Evolutionary conservation across 2,797 vertebrate genomes (phyloP), one percentile per base, ranked within the genome.

Genomic region (Peromyscus melanophrys): DNA sequence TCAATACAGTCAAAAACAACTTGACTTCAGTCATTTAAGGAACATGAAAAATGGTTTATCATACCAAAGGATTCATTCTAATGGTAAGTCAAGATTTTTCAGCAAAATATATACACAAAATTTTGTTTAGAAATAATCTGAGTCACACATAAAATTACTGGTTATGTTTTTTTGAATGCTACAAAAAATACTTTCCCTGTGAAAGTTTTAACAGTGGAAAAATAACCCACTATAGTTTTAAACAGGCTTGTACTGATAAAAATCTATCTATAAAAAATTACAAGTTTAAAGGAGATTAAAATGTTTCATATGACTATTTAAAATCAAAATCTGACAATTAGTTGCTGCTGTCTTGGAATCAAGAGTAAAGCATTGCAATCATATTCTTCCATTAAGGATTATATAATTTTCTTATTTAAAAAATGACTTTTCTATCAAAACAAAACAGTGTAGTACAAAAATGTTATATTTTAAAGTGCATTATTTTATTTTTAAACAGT

Each of bases 381-480:
- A 97, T 65, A 96, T 21, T 94, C 92, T 89, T 93, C 69, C 67
- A 89, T 78, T 94, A 97, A 98, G 59, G 40, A 96, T 17, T 96
- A 75, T 95, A 96, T 95, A 87, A 96, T 97, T 96, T 94, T 96
- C 61, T 94, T 95, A 96, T 55, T 93, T 85, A 67, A 55, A 97
- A 92, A 98, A 78, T 98, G 97, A 97, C 92, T 97, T 98, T 99
- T 95, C 98, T 98, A 98, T 97, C 96, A 97, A 29, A 98, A 98
- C 97, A 95, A 98, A 98, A 98, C 93, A 98, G 98, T 96, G 98
- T 98, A 98, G 98, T 97, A 98, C 98, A 98, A 98, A 98, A 98
- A 95, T 92, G 31, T 97, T 96, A 97, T 96, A 97, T 94, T 96
- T 98, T 98, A 98, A 98, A 98, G 96, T 98, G 98, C 96, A 98